Percentiles rank a stretch among this genome's conserved stretches.
Conservation (phyloP, 2,797 vertebrate genomes). For the Acropternis orthonyx region DNA sequence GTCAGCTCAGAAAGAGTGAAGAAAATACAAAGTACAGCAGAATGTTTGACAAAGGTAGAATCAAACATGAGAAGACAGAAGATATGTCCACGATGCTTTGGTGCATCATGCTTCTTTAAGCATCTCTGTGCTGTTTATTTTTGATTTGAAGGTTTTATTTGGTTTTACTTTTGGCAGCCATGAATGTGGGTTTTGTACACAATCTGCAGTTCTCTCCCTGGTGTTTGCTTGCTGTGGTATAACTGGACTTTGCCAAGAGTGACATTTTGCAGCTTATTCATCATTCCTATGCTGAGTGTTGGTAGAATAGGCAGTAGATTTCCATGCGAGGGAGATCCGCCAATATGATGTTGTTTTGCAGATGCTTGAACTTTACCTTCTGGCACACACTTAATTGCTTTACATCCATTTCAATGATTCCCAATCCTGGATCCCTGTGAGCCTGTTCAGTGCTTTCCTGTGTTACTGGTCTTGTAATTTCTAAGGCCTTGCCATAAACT, state of each 20-base stretch:
- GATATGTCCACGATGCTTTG: neutral
- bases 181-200: neutral
- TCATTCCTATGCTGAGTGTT: neutral
- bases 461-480: neutral
- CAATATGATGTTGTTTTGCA: neutral
- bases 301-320: neutral
- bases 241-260: neutral
- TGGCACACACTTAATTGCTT: neutral
- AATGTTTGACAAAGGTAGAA: neutral
- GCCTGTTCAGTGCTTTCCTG: neutral
- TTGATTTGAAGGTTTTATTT: neutral
- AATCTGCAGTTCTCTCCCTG: neutral
- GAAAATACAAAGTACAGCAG: neutral
- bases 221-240: neutral
- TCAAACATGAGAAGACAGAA: neutral
- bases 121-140: neutral
- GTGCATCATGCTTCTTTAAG: neutral
- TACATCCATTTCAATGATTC: neutral
- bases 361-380: neutral
- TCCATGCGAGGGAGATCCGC: neutral
- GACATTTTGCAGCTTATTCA: neutral
- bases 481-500: neutral
- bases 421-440: neutral
- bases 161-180: neutral
- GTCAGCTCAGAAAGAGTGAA: neutral